Percentiles rank a stretch among this genome's conserved stretches.
Evolutionary conservation across 2,113 vertebrate genomes (phyloP).

Genomic region (Caranx ignobilis): DNA sequence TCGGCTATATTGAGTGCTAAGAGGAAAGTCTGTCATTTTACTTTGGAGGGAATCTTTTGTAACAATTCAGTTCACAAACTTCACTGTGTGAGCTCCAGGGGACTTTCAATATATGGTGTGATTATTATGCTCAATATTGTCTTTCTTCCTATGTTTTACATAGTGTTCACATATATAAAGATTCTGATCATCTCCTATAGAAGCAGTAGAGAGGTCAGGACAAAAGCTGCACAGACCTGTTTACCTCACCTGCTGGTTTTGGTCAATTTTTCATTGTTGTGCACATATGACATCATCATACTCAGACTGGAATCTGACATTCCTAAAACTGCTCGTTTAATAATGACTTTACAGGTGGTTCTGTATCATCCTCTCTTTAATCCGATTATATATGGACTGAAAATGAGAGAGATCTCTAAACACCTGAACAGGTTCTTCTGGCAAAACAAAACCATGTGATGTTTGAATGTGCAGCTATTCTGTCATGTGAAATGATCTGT

Average conservation of each 20-base stretch:
- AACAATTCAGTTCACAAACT: not conserved
- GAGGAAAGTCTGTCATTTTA: not conserved
- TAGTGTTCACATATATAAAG: conserved; percentile 3
- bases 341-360: conserved; percentile 27
- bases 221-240: not conserved
- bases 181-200: not conserved
- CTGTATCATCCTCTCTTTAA: conserved; percentile 25
- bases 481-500: no score
- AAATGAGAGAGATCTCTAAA: conserved; percentile 41
- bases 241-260: conserved; percentile 2
- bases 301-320: conserved; percentile 9
- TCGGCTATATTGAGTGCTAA: no score
- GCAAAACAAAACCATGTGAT: not conserved
- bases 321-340: not conserved
- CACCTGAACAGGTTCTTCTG: not conserved
- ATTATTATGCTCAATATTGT: not conserved
- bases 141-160: conserved; percentile 2
- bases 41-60: not conserved
- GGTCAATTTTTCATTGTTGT: not conserved
- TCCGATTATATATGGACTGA: conserved; percentile 36
- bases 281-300: not conserved
- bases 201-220: not conserved
- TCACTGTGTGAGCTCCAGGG: not conserved
- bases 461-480: not conserved
- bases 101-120: not conserved